These are phyloP conservation scores for Pherbina coryleti DNA, from an alignment of 2,888 invertebrate species.

Conservation along the genomic window DNA sequence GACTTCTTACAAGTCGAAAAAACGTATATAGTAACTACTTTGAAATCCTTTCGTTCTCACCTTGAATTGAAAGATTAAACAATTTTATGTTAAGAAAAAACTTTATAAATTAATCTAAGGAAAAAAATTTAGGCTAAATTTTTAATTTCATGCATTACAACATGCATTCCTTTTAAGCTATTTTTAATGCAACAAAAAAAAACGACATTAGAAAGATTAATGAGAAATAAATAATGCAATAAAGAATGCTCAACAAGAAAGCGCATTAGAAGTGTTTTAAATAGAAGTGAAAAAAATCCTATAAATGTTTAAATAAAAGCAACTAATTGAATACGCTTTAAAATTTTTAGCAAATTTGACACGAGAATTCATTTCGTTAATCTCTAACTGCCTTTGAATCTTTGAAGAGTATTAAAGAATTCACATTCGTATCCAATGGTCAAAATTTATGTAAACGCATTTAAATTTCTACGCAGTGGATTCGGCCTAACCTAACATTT, in stretches of 20 bases:
- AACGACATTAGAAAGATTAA: background rate
- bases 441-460: too few species aligned
- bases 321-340: too few species aligned
- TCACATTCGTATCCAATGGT: too few species aligned
- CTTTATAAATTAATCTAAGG: background rate
- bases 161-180: background rate
- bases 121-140: background rate
- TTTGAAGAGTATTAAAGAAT: too few species aligned
- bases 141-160: constrained; percentile 13
- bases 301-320: too few species aligned
- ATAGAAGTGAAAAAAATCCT: background rate
- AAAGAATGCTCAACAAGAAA: too few species aligned
- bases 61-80: background rate
- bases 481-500: background rate
- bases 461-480: background rate
- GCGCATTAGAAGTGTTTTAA: background rate
- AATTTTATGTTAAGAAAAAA: background rate
- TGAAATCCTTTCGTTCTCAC: background rate
- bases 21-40: too few species aligned
- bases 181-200: background rate
- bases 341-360: too few species aligned
- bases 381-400: too few species aligned
- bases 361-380: too few species aligned
- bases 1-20: too few species aligned
- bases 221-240: background rate